A percentile compares a stretch with the other conserved stretches of the same genome.
These are phyloP conservation scores for Cottus gobio DNA, from an alignment of 2,113 vertebrate genomes.

Conservation along the genomic window DNA sequence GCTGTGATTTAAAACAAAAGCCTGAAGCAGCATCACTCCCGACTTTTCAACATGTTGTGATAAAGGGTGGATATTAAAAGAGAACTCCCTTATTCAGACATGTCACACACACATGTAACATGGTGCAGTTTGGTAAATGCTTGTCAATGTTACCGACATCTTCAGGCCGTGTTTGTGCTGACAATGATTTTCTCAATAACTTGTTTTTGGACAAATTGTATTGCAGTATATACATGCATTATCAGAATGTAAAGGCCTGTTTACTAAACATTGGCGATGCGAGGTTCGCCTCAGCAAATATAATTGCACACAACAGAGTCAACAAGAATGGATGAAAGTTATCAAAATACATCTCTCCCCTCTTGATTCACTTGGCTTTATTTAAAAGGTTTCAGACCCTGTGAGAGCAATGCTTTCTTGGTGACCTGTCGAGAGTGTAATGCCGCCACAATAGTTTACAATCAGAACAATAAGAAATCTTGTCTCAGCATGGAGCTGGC, in stretches of 20 bases:
- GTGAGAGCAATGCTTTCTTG: background rate
- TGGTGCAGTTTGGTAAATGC: constrained; percentile 7
- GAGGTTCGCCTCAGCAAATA: constrained; percentile 14
- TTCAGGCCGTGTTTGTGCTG: constrained; percentile 41
- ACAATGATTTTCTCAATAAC: constrained; percentile 33
- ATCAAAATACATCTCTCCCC: constrained; percentile 23
- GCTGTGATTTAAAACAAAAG: constrained; percentile 33
- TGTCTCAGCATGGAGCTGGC: constrained; percentile 7
- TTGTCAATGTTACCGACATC: constrained; percentile 25
- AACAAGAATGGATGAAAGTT: constrained; percentile 27
- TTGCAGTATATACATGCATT: background rate
- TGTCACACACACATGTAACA: background rate
- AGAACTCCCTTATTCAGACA: background rate
- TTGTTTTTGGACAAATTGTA: constrained; percentile 29
- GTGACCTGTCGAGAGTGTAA: constrained; percentile 11
- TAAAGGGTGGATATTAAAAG: background rate
- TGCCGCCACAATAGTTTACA: constrained; percentile 26
- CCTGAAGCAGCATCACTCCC: background rate
- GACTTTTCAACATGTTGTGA: background rate
- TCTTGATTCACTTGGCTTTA: constrained; percentile 8
- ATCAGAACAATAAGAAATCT: constrained; percentile 40
- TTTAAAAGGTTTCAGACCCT: constrained; percentile 17
- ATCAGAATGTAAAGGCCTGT: constrained; percentile 31
- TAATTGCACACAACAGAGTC: constrained; percentile 45
- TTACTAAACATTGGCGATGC: constrained; percentile 20